These are phyloP conservation scores for Fratercula arctica DNA, from an alignment of 2,797 vertebrate genomes.

Conservation along the genomic window DNA sequence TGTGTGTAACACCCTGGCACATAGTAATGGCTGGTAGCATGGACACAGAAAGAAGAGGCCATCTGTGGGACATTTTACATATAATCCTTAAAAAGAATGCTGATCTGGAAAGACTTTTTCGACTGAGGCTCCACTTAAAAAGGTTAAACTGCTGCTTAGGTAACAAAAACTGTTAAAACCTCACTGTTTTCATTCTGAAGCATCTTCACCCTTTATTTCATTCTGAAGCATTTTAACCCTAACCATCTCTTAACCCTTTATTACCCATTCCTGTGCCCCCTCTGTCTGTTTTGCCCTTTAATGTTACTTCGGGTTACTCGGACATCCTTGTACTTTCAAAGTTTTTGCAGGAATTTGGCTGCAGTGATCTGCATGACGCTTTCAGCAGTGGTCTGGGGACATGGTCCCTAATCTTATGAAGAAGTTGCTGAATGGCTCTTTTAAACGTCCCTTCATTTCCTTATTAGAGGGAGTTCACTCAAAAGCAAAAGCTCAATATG, in stretches of 20 bases:
- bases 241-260: neutral
- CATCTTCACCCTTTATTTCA: too few relatives aligned
- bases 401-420: constrained; percentile 41
- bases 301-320: neutral
- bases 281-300: neutral
- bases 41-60: neutral
- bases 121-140: neutral
- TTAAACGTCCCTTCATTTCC: constrained; percentile 33
- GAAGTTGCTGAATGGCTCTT: constrained; percentile 41
- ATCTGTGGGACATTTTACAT: neutral
- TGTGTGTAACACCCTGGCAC: neutral
- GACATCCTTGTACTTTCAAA: neutral
- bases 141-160: neutral
- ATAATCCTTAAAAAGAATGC: neutral
- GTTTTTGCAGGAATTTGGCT: constrained; percentile 19
- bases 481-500: constrained; percentile 6
- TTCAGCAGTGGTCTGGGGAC: constrained; percentile 20
- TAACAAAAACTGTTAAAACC: neutral
- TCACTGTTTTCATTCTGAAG: neutral
- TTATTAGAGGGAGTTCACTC: neutral
- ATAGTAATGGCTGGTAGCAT: too few relatives aligned
- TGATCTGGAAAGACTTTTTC: neutral
- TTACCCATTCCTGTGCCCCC: neutral
- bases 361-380: constrained; percentile 47
- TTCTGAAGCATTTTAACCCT: neutral